A percentile compares a stretch with the other conserved stretches of the same genome.
These are phyloP conservation scores for Cynopterus sphinx DNA, from an alignment of 2,797 vertebrate genomes.

Conservation along the genomic window DNA sequence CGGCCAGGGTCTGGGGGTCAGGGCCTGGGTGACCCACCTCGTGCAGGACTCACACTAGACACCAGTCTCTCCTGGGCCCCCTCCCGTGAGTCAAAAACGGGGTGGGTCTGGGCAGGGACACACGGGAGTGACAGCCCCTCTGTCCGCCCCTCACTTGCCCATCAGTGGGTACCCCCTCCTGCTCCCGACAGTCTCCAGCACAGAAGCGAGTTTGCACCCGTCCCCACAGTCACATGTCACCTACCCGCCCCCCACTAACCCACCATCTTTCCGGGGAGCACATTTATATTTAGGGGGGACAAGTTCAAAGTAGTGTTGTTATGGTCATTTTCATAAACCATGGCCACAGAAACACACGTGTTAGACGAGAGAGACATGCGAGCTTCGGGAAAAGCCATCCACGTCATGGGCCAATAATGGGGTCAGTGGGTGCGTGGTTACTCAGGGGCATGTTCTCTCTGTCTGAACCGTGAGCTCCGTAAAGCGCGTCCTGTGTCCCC, in stretches of 20 bases:
- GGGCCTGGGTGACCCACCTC: neutral
- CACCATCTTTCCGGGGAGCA: neutral
- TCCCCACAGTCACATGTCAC: neutral
- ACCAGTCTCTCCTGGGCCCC: neutral
- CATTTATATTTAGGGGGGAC: neutral
- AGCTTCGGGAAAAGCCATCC: neutral
- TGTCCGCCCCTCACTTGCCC: neutral
- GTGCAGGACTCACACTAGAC: neutral
- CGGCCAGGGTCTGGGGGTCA: rapidly evolving
- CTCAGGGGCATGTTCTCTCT: neutral
- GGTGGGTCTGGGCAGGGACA: neutral
- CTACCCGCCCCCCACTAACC: too few species aligned
- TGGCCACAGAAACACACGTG: neutral
- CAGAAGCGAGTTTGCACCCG: rapidly evolving
- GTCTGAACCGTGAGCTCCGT: neutral
- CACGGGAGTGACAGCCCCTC: neutral
- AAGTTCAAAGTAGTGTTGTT: neutral
- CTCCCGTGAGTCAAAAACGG: rapidly evolving
- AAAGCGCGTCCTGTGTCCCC: neutral
- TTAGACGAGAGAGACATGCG: neutral
- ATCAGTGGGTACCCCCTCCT: rapidly evolving
- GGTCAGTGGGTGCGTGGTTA: neutral
- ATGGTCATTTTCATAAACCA: neutral
- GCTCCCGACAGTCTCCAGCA: neutral
- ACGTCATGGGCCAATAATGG: neutral